Evolutionary conservation across 2,888 invertebrate species (phyloP), one percentile per base, ranked within the genome.

Genomic region (Aromia moschata): DNA sequence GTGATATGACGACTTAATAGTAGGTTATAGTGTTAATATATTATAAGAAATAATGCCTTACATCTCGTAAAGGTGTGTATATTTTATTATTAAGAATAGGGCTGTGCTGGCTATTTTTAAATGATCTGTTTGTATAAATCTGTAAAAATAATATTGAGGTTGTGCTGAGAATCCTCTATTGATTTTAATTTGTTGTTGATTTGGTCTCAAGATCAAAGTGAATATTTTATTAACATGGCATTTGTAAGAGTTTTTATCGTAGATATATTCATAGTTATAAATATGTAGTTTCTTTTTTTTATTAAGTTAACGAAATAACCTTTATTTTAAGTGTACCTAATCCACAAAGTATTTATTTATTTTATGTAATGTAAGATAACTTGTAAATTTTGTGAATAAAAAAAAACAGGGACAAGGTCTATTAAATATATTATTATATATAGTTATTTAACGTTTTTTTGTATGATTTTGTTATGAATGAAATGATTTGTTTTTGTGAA

Each of bases 61-160:
- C 62, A 65, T 52, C 52, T 52, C 16, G 52, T 41, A 15, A 33
- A 52, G 40, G 52, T 52, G 52, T 52, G 41, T 52, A 25, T 52
- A 53, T 69, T 65, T 57, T 63, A 63, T 62, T 63, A 58, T 56
- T 58, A 60, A 59, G 58, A 60, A 62, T 62, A 65, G 66, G 72
- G 72, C 72, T 72, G 72, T 72, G 72, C 68, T 64, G 70, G 70
- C 70, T 70, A 70, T 59, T 64, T 52, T 52, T 52, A 41, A 52
- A 56, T 55, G 49, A 60, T 53, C 52, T 59, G 57, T 60, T 58
- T 55, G 45, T 62, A 44, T 55, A 51, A 54, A 55, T 53, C 33
- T 55, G 51, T 64, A 57, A 7, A 33, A 43, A 47, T 20, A 52
- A 15, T 52, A 51, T 40, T 40, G 56, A 49, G 53, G 56, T 52